Conservation (phyloP, 2,797 vertebrate genomes). For the Enteromius treurensis region DNA sequence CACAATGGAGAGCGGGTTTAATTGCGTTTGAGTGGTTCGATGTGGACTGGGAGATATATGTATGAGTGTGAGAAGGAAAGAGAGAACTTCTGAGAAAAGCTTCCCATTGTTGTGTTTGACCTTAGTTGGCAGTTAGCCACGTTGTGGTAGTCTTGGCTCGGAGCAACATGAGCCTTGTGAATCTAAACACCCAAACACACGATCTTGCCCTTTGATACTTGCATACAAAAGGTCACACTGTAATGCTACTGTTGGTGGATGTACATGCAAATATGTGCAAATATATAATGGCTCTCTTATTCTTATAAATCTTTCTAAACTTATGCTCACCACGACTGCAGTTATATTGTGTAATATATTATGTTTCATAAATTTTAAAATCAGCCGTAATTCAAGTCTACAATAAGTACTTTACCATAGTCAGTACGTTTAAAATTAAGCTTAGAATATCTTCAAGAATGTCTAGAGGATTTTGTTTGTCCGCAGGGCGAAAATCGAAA, state of each 20-base stretch:
- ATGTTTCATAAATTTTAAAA: neutral
- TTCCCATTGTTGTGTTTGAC: slow-evolving; percentile 44
- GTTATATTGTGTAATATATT: neutral
- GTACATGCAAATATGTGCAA: slow-evolving; percentile 27
- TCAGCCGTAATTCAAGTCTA: neutral
- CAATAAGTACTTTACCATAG: neutral
- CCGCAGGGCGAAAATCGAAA: neutral
- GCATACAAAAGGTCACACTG: slow-evolving; percentile 18
- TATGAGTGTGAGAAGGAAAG: neutral
- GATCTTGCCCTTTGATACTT: slow-evolving; percentile 7
- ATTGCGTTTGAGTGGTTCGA: slow-evolving; percentile 22
- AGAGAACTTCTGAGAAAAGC: neutral
- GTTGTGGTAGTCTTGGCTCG: slow-evolving; percentile 6
- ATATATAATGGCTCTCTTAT: neutral
- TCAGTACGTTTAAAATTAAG: neutral
- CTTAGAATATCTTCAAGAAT: neutral
- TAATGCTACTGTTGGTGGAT: slow-evolving; percentile 18
- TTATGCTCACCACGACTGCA: neutral
- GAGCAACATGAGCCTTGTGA: slow-evolving; percentile 9
- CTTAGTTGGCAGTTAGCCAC: slow-evolving; percentile 30
- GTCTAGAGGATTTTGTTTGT: neutral
- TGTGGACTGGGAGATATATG: slow-evolving; percentile 14
- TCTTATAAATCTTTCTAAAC: neutral
- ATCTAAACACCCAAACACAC: slow-evolving; percentile 27
- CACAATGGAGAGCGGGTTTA: slow-evolving; percentile 25